Conservation (phyloP, 2,113 vertebrate species). For the Camarhynchus parvulus region DNA sequence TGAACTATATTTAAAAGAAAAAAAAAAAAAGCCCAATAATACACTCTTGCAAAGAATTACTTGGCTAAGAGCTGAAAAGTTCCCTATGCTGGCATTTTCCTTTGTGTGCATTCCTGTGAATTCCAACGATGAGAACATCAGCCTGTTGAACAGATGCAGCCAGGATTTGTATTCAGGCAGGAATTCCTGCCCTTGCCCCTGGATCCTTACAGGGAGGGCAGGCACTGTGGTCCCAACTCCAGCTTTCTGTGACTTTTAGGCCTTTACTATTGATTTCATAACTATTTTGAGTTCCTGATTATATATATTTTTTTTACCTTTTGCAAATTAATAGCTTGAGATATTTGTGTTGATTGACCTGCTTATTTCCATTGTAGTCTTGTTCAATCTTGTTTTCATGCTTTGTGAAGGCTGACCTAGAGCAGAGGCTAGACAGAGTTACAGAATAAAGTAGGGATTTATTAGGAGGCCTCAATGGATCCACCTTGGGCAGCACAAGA, state of each 20-base stretch:
- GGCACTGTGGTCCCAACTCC: not conserved
- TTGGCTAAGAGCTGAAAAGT: not conserved
- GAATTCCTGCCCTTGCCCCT: not conserved
- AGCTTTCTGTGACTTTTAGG: not conserved
- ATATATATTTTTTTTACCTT: not conserved
- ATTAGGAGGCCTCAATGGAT: not conserved
- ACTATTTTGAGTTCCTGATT: not conserved
- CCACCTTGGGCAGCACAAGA: not conserved
- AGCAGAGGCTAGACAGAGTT: not conserved
- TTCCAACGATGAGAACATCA: not conserved
- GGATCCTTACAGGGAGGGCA: not conserved
- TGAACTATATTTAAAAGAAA: not conserved
- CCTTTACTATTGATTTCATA: not conserved
- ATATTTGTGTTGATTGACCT: not conserved
- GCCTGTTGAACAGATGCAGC: not conserved
- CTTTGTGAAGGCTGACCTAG: not conserved
- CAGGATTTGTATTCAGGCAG: not conserved
- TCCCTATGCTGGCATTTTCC: not conserved
- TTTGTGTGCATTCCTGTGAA: not conserved
- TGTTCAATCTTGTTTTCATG: not conserved
- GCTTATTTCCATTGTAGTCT: not conserved
- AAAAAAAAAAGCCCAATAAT: not conserved
- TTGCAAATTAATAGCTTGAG: not conserved
- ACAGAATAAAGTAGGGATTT: not conserved
- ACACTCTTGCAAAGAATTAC: not conserved